Conservation (phyloP, 1,140 invertebrate species). For the Polyergus mexicanus region DNA sequence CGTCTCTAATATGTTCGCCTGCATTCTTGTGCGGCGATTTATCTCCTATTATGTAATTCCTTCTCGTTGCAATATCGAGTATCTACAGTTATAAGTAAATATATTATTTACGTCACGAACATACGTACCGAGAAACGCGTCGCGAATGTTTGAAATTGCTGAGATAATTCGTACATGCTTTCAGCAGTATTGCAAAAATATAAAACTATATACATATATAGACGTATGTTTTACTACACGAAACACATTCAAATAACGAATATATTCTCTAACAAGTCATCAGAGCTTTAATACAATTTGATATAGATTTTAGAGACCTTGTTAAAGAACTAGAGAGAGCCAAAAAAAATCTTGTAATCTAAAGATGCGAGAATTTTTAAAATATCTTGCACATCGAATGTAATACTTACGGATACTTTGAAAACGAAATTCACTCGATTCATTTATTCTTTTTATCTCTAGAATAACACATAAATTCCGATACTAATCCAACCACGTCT, state of each 20-base stretch:
- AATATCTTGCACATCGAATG: background rate
- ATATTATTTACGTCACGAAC: conserved; percentile 23
- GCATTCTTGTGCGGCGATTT: conserved; percentile 59
- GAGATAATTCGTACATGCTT: background rate
- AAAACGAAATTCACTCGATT: background rate
- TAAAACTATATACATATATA: background rate
- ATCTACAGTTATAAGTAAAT: conserved; percentile 12
- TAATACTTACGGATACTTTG: background rate
- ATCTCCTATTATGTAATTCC: conserved; percentile 49
- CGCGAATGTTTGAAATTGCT: background rate
- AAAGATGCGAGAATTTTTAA: background rate
- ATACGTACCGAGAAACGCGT: background rate
- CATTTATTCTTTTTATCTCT: background rate
- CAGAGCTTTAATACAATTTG: conserved; percentile 11
- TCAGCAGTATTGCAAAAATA: background rate
- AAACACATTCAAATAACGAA: background rate
- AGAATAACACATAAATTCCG: background rate
- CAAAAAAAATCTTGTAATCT: background rate
- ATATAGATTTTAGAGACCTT: background rate
- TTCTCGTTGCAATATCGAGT: conserved; percentile 4
- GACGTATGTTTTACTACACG: background rate
- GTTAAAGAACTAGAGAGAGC: background rate
- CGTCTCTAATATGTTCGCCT: conserved; percentile 40
- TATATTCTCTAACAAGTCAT: conserved; percentile 14
- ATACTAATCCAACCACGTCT: conserved; percentile 4